phyloP scores from a whole-genome alignment of 1,140 invertebrate species.

The Nebria ingens region DNA sequence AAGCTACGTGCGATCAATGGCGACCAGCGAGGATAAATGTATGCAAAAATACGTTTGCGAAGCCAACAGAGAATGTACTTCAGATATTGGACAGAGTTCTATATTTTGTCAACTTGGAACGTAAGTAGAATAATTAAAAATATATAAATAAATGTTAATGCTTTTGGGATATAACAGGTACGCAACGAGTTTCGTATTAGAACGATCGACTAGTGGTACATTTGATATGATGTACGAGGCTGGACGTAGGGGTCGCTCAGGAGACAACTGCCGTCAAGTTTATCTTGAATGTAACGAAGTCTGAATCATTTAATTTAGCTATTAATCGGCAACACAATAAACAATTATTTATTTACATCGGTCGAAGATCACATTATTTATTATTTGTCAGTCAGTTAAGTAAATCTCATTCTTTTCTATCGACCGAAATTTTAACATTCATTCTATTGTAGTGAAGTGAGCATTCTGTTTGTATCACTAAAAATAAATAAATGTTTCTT shows the following conservation, averaged over 20 bases:
- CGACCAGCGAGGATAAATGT: constrained; percentile 67
- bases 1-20: constrained; percentile 75
- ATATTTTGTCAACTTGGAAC: constrained; percentile 88
- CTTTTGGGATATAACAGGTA: constrained; percentile 62
- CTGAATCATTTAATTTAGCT: no score
- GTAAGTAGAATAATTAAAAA: constrained; percentile 51
- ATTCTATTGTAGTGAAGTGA: no score
- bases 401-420: not conserved
- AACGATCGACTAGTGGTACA: constrained; percentile 53
- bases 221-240: constrained; percentile 77
- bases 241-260: constrained; percentile 67
- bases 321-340: no score
- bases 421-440: no score
- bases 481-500: no score
- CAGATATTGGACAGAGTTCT: constrained; percentile 69
- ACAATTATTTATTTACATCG: no score
- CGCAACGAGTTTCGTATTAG: constrained; percentile 71
- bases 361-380: not conserved
- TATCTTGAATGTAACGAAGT: constrained; percentile 81
- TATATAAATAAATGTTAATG: constrained; percentile 13
- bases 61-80: constrained; percentile 76
- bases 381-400: not conserved
- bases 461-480: no score
- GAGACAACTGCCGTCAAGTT: constrained; percentile 69
- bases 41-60: constrained; percentile 77